These are phyloP conservation scores for Zygogramma bicolorata DNA, from an alignment of 2,888 invertebrate species.

Conservation along the genomic window DNA sequence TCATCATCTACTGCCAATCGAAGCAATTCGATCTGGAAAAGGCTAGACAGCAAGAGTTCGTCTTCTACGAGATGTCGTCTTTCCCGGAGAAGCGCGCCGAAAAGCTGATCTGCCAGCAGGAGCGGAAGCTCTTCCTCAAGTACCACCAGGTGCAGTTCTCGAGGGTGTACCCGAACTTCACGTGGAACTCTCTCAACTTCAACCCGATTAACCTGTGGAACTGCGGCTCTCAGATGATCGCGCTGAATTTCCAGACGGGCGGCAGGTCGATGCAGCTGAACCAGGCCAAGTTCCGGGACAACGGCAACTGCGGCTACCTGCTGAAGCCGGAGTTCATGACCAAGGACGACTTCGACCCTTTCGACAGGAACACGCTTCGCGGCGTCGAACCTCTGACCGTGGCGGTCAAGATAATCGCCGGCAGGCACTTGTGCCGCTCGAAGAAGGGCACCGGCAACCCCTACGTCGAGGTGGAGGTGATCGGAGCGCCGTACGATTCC, in stretches of 20 bases:
- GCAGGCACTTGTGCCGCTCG: conserved; percentile 87
- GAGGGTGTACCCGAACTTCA: conserved; percentile 92
- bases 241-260: conserved; percentile 96
- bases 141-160: conserved; percentile 80
- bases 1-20: conserved; percentile 95
- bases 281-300: conserved; percentile 91
- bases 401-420: conserved; percentile 85
- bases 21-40: conserved; percentile 84
- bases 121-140: conserved; percentile 79
- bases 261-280: conserved; percentile 98
- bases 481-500: conserved; percentile 89
- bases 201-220: conserved; percentile 97
- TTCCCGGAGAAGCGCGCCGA: conserved; percentile 97
- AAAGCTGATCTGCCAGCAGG: conserved; percentile 86
- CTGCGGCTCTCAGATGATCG: conserved; percentile 96
- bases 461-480: conserved; percentile 90
- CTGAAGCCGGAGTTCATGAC: conserved; percentile 92
- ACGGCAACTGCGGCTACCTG: conserved; percentile 93
- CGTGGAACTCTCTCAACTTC: conserved; percentile 94
- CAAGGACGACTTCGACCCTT: conserved; percentile 82
- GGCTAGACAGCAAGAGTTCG: conserved; percentile 77
- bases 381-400: conserved; percentile 74
- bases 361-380: conserved; percentile 74
- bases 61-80: conserved; percentile 97
- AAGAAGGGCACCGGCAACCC: conserved; percentile 90